Conservation (phyloP, 2,888 invertebrate genomes). For the Cyrtodaria siliqua region DNA sequence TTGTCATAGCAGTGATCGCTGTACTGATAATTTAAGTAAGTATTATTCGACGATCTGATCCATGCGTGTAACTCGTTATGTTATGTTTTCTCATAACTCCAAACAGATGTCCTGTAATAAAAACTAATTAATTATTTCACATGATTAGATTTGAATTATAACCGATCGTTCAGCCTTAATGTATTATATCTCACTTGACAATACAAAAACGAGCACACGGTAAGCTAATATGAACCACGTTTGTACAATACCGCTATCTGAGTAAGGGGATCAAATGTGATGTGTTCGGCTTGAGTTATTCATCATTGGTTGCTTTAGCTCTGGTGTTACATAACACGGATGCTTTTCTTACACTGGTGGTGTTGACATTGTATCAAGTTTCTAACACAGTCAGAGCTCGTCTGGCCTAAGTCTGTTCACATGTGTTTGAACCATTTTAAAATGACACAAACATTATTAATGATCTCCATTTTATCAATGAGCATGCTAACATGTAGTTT, state of each 20-base stretch:
- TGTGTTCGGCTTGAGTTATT: conserved; percentile 25
- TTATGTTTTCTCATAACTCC: no score
- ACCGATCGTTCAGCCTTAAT: conserved; percentile 19
- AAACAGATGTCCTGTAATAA: neutral
- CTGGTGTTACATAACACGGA: conserved; percentile 28
- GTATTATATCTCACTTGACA: conserved; percentile 34
- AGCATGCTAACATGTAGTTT: no score
- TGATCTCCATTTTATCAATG: no score
- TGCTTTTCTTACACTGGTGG: conserved; percentile 22
- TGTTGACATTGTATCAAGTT: conserved; percentile 12
- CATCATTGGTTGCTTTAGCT: conserved; percentile 8
- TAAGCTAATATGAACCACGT: conserved; percentile 6
- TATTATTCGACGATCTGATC: no score
- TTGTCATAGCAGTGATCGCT: no score
- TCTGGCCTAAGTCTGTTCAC: no score
- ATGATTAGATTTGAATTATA: conserved; percentile 53
- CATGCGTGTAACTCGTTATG: no score
- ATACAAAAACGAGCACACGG: conserved; percentile 7
- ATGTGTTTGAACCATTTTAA: no score
- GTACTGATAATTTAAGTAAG: no score
- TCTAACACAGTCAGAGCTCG: conserved; percentile 21
- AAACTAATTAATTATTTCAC: conserved; percentile 68
- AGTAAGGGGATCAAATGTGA: conserved; percentile 23
- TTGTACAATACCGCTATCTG: conserved; percentile 1
- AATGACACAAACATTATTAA: no score